phyloP scores from a whole-genome alignment of 2,113 vertebrate species.

The Seriola dumerili region DNA sequence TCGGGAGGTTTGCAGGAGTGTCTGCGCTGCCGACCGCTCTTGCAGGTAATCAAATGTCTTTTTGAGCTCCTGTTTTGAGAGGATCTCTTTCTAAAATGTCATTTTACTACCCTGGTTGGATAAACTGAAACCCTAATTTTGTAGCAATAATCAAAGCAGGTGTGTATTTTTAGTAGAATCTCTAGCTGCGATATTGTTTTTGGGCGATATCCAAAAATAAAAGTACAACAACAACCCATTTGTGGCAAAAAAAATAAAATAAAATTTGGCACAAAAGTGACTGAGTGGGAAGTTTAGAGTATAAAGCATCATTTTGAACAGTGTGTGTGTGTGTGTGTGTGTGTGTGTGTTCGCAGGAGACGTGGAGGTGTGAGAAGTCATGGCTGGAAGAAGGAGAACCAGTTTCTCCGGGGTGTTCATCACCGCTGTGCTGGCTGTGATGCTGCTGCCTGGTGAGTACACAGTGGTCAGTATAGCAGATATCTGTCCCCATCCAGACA shows the following conservation, averaged over 20 bases:
- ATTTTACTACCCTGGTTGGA: too few relatives aligned
- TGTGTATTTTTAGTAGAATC: too few relatives aligned
- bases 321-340: neutral
- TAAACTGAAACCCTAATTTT: too few relatives aligned
- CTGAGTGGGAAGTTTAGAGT: neutral
- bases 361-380: conserved; percentile 58
- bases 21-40: neutral
- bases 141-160: too few relatives aligned
- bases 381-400: conserved; percentile 70
- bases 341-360: conserved; percentile 27
- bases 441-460: conserved; percentile 83
- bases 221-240: too few relatives aligned
- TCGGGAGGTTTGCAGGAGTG: neutral
- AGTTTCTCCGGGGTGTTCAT: conserved; percentile 63
- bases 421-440: conserved; percentile 68
- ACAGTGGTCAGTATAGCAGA: neutral
- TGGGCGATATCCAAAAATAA: neutral
- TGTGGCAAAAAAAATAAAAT: too few relatives aligned
- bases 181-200: too few relatives aligned
- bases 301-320: neutral
- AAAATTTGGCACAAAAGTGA: neutral
- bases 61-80: neutral
- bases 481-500: too few relatives aligned
- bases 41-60: neutral
- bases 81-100: too few relatives aligned